Base-by-base conservation (phyloP, 2,113 vertebrate genomes). In the Butorides virescens region DNA sequence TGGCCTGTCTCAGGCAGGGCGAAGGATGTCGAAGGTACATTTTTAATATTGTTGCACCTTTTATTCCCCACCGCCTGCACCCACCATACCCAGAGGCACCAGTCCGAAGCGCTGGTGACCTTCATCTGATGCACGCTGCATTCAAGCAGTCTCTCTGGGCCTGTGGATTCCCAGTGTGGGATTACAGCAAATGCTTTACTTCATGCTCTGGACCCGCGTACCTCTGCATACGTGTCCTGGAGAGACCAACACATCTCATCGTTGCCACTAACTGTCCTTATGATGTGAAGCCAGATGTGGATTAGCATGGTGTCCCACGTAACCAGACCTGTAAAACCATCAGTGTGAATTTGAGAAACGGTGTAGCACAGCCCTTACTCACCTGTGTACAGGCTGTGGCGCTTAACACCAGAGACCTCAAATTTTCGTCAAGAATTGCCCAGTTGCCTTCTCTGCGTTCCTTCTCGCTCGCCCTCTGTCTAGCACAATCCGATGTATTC, bases 321-420 rank as follows among this genome's bases (percentile, higher is more conserved):
- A 49, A 25, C 56, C 59, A 59, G 70, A 39, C 13, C 42, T 58
- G 46, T 29, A 27, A 15, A 29, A 32, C 9, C 4, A 18, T 10
- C 26, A 3, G 65, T 18, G 6, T 15, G 65, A 25, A 42, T 76
- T 8, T 37, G 84, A 37, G 59, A 4, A 3, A 2, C 7, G 36
- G 11, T 9, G 12, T 34, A 27, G 65, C 79, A 10, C 67, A 26
- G 18, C 46, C 78, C 63, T n/a, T 13, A 0, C 83, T 36, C 15
- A 6, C 1, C 1, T 15, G 44, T 6, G 1, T 10, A 9, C 46
- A n/a, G 36, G 9, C 66, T 14, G 59, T 1, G 10, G 13, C 26
- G 36, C 34, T 29, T 19, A 5, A 7, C 23, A 79, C 62, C 58
- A 73, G 5, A 76, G 14, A 30, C 39, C 46, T n/a, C 93, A 4